These are phyloP conservation scores for Eunapius fragilis DNA, from an alignment of 37 sponge, comb jelly and placozoan genomes.

Conservation along the genomic window DNA sequence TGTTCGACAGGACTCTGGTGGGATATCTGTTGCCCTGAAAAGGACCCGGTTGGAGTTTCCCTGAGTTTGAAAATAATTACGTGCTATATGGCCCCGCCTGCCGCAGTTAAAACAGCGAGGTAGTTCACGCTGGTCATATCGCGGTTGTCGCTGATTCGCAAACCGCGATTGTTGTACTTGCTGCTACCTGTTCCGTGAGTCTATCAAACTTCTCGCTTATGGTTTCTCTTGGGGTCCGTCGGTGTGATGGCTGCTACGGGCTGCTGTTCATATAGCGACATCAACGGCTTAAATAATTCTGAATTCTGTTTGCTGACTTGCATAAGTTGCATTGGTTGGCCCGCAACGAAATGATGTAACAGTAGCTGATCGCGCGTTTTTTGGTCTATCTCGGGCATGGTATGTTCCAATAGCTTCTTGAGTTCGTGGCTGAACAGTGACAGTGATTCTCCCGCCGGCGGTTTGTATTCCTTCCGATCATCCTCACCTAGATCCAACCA, in stretches of 20 bases:
- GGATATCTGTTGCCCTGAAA: slow-evolving; percentile 26
- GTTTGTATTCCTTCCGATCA: slow-evolving; percentile 3
- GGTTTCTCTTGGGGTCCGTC: neutral
- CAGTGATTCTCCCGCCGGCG: slow-evolving; percentile 35
- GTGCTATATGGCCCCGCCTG: slow-evolving; percentile 15
- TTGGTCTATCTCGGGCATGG: slow-evolving; percentile 49
- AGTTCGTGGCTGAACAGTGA: slow-evolving; percentile 42
- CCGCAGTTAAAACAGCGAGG: slow-evolving; percentile 24
- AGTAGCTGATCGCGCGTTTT: slow-evolving; percentile 26
- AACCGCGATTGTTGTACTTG: slow-evolving; percentile 3
- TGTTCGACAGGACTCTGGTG: neutral
- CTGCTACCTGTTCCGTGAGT: slow-evolving; percentile 38
- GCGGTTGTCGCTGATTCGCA: slow-evolving; percentile 2
- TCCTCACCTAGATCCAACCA: slow-evolving; percentile 40
- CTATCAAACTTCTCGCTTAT: slow-evolving; percentile 11
- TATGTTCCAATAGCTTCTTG: slow-evolving; percentile 49
- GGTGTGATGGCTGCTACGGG: neutral
- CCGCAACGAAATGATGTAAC: slow-evolving; percentile 57
- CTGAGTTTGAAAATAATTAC: neutral
- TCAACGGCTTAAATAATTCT: slow-evolving; percentile 12
- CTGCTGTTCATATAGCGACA: slow-evolving; percentile 10
- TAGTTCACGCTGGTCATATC: slow-evolving; percentile 14
- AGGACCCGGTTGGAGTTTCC: slow-evolving; percentile 27
- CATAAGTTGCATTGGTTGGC: slow-evolving; percentile 16
- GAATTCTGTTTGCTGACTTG: slow-evolving; percentile 20